Base-by-base conservation (phyloP, 2,113 vertebrate genomes). In the Accipiter cooperii region DNA sequence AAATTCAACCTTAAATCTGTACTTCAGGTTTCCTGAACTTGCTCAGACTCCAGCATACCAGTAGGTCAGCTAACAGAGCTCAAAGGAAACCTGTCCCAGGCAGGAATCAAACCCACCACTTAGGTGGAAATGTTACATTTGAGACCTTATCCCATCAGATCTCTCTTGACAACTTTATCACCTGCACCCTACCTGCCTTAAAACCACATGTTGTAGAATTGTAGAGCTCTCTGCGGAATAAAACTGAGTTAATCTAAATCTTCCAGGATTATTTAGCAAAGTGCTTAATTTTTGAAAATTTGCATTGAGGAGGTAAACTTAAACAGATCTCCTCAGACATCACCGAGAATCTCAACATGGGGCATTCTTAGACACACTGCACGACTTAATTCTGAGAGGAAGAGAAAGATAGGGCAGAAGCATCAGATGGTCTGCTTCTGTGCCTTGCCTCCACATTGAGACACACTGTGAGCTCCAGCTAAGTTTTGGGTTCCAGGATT, bases 381-480 rank as follows among this genome's bases (percentile, higher is more conserved):
- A 36, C 2, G 4, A 44, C 21, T 34, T 25, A 82, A 63, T 34
- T 79, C 81, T 64, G 13, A 85, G 6, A 75, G 46, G 57, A 68
- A 69, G 28, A 51, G 36, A 69, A 76, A 47, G 34, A 69, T 29
- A 46, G 8, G 34, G n/a, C 42, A 57, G 55, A 89, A 91, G 51
- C 57, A 82, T 13, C 31, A 28, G 17, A n/a, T 12, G 24, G 12
- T 49, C 42, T 68, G 12, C 24, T 89, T 94, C 44, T 81, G 71
- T 73, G 60, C 36, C 47, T 98, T 96, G 99, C 98, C 98, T 98
- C 98, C 99, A 93, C 98, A 99, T 85, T 98, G 98, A 16, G 98
- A 98, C 58, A 98, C 71, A 93, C 98, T 98, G 84, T 97, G 98
- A 84, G 97, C 98, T 77, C 98, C 99, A 49, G 97, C 73, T 54